phyloP scores from a whole-genome alignment of 2,113 vertebrate species.

The Microcebus tavaratra region DNA sequence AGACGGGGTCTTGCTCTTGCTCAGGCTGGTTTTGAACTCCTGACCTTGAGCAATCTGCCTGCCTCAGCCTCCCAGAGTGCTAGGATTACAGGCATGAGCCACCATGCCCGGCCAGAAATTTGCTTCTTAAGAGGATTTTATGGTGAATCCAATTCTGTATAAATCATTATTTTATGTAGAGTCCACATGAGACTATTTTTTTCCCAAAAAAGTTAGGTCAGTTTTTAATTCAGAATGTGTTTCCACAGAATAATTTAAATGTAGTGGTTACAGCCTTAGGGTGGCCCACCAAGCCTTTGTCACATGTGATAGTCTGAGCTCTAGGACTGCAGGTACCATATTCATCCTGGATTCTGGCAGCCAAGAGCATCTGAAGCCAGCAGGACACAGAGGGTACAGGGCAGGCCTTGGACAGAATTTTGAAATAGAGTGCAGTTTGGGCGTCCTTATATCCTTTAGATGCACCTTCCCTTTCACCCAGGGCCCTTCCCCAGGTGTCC shows the following conservation, averaged over 20 bases:
- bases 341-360: neutral
- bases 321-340: accelerated
- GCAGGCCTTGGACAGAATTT: neutral
- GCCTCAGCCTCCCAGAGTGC: too few relatives aligned
- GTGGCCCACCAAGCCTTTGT: neutral
- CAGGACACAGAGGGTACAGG: neutral
- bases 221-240: neutral
- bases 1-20: too few relatives aligned
- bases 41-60: too few relatives aligned
- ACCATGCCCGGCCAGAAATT: neutral
- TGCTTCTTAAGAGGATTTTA: neutral
- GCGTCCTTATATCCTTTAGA: neutral
- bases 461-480: neutral
- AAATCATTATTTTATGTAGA: neutral
- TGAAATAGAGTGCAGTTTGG: neutral
- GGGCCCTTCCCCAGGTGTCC: neutral
- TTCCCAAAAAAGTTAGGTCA: neutral
- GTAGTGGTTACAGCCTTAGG: neutral
- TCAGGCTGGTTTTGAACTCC: too few relatives aligned
- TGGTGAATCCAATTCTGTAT: neutral
- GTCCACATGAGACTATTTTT: neutral
- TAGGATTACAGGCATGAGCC: too few relatives aligned
- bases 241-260: neutral
- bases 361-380: neutral
- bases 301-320: neutral